phyloP scores from a whole-genome alignment of 2,797 vertebrate species.

The Eurystomus glaucurus region DNA sequence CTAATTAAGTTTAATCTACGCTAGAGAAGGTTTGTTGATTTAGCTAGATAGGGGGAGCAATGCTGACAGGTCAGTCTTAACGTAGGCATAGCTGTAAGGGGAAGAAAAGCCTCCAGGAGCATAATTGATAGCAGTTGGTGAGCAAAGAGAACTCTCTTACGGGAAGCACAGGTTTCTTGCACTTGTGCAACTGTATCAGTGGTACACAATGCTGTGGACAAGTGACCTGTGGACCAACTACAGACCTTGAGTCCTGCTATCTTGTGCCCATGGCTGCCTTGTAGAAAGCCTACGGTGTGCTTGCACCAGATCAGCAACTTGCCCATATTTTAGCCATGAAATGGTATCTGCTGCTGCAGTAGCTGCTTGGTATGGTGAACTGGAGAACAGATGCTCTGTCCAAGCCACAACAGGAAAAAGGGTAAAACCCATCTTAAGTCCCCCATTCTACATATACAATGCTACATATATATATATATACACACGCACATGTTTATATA shows the following conservation, averaged over 20 bases:
- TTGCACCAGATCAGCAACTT: background rate
- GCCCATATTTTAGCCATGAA: background rate
- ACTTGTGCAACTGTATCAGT: background rate
- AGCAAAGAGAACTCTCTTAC: background rate
- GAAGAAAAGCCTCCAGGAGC: background rate
- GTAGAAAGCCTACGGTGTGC: background rate
- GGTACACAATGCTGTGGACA: background rate
- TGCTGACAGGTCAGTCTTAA: background rate
- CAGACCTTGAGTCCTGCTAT: fast-evolving
- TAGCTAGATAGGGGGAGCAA: background rate
- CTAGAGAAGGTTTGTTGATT: background rate
- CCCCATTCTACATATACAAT: background rate
- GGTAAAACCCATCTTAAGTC: background rate
- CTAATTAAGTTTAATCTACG: background rate
- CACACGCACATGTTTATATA: too few species aligned
- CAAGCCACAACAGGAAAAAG: background rate
- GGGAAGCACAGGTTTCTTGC: background rate
- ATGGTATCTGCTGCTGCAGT: background rate
- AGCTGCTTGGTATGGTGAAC: background rate
- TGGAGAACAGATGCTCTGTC: background rate
- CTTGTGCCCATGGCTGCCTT: background rate
- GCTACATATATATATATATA: fast-evolving
- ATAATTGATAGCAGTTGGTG: background rate
- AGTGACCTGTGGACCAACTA: background rate
- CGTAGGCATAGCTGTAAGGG: background rate